These are phyloP conservation scores for Neomorphus geoffroyi DNA, from an alignment of 2,797 vertebrate genomes.

Conservation along the genomic window DNA sequence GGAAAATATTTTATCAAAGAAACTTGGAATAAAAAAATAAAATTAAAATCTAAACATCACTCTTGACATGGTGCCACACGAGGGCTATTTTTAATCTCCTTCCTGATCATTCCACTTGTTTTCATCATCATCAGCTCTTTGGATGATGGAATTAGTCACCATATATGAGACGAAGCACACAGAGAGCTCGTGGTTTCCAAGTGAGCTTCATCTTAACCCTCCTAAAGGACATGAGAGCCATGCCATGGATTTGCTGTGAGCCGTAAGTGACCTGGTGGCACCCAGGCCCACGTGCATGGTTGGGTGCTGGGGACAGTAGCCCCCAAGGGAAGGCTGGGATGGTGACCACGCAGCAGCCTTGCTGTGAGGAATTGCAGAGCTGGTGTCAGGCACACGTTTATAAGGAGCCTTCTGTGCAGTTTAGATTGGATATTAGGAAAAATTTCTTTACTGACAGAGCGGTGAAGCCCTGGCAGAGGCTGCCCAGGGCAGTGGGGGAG, in stretches of 20 bases:
- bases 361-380: rapidly evolving
- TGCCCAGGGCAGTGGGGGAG: too few relatives aligned
- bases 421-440: too few relatives aligned
- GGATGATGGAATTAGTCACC: slow-evolving; percentile 15
- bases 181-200: not conserved
- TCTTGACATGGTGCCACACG: slow-evolving; percentile 37
- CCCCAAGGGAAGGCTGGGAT: not conserved
- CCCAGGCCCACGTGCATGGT: not conserved
- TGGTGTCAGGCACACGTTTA: rapidly evolving
- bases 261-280: not conserved
- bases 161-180: not conserved
- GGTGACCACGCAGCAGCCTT: not conserved
- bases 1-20: slow-evolving; percentile 80
- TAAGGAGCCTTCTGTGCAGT: not conserved
- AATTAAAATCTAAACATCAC: slow-evolving; percentile 62
- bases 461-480: too few relatives aligned
- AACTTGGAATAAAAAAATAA: slow-evolving; percentile 63
- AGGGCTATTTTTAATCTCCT: slow-evolving; percentile 70
- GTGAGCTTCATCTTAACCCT: not conserved
- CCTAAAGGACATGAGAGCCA: not conserved
- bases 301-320: not conserved
- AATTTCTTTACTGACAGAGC: too few relatives aligned
- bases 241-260: not conserved
- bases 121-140: not conserved
- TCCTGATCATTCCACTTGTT: slow-evolving; percentile 18